Percentiles rank a stretch among this genome's conserved stretches.
phyloP scores from a whole-genome alignment of 2,888 invertebrate genomes.

The Dasysyrphus albostriatus region DNA sequence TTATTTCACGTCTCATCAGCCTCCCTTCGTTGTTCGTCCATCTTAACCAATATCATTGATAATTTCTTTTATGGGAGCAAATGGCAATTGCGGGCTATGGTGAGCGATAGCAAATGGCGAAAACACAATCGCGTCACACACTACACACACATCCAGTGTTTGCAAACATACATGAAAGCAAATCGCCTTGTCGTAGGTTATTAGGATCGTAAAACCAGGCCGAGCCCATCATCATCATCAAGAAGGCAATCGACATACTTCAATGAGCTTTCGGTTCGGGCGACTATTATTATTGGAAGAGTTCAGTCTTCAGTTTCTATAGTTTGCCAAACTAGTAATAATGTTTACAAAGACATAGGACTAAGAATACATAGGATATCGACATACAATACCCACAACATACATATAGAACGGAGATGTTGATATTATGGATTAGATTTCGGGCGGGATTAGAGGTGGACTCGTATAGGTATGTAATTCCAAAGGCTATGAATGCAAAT shows the following conservation, averaged over 20 bases:
- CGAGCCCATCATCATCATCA: conserved; percentile 73
- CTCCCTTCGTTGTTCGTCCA: conserved; percentile 49
- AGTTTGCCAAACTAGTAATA: conserved; percentile 71
- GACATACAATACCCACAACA: background rate
- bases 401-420: background rate
- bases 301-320: conserved; percentile 31
- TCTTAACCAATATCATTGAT: conserved; percentile 61
- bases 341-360: conserved; percentile 55
- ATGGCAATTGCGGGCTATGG: conserved; percentile 31
- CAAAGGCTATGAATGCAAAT: conserved; percentile 42
- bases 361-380: background rate
- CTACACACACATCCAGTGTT: conserved; percentile 22
- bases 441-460: background rate
- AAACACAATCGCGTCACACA: conserved; percentile 60
- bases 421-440: conserved; percentile 28
- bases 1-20: conserved; percentile 63
- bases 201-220: conserved; percentile 72
- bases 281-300: conserved; percentile 28
- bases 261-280: conserved; percentile 65
- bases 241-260: conserved; percentile 75
- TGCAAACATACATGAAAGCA: conserved; percentile 28
- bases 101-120: conserved; percentile 48
- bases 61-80: conserved; percentile 66
- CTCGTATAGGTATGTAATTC: conserved; percentile 1
- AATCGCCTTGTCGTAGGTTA: conserved; percentile 67